These are phyloP conservation scores for Anthoptus insignis DNA, from an alignment of 2,888 invertebrate species.

Conservation along the genomic window DNA sequence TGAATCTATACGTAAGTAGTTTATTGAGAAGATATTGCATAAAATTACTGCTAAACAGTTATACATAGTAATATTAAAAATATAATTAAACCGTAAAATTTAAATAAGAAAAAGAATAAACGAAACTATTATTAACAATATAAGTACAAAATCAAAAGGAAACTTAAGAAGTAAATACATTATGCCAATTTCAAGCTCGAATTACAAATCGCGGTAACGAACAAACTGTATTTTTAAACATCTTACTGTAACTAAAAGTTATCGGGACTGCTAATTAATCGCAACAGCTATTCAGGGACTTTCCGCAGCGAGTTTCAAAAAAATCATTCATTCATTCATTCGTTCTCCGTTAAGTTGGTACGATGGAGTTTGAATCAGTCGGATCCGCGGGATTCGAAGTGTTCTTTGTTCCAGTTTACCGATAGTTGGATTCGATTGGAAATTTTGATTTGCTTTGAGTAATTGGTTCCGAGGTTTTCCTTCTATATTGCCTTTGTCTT, in stretches of 20 bases:
- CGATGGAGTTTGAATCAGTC: conserved; percentile 12
- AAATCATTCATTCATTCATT: not conserved
- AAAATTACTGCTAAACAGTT: no score
- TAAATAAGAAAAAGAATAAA: no score
- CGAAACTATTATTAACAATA: no score
- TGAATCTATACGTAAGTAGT: no score
- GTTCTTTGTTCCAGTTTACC: conserved; percentile 17
- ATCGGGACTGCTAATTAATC: not conserved
- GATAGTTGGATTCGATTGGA: conserved; percentile 21
- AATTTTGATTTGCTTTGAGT: conserved; percentile 19
- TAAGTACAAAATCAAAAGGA: no score
- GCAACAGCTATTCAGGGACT: not conserved
- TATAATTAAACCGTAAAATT: no score
- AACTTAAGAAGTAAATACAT: no score
- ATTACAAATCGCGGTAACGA: no score
- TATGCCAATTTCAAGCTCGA: no score
- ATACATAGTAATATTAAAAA: no score
- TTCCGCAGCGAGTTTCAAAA: conserved; percentile 3
- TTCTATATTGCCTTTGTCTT: no score
- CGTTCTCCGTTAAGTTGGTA: not conserved
- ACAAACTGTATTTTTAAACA: not conserved
- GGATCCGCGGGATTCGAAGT: conserved; percentile 2
- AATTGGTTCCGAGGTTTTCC: conserved; percentile 13
- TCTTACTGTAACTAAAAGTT: not conserved
- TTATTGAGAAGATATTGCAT: no score